Base-by-base conservation (phyloP, 2,113 vertebrate species). In the Corythornis madagascariensis region DNA sequence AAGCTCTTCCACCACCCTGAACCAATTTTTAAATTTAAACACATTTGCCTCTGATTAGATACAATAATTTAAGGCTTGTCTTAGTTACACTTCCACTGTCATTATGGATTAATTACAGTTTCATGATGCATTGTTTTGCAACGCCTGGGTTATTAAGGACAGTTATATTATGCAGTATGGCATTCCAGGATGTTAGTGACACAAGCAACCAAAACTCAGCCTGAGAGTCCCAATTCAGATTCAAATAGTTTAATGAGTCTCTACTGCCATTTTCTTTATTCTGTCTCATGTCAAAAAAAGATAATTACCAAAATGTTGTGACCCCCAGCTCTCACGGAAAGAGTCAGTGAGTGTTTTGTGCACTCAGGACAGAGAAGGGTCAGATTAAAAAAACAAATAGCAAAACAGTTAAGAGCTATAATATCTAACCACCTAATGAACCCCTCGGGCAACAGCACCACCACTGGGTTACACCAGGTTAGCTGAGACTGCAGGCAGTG, bases 401-500 rank as follows among this genome's bases (percentile, higher is more conserved):
- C 43, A 53, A 71, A 29, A 1, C 4, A 66, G n/a, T 42, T 75
- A 67, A 28, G 29, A 64, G 20, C 4, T 60, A 4, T 60, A 67
- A 22, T 20, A 61, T 11, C 15, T 29, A 63, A 65, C 4, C 26
- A 38, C 13, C 38, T 40, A n/a, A 29, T 5, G 53, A 14, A 72
- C 3, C 33, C 20, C 63, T 85, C 67, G 28, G 67, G 8, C 25
- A 56, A 57, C 0, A 64, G 79, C 76, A 83, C 5, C 53, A 47
- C 19, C 16, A 22, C 7, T 0, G 6, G n/a, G 6, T 78, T 28
- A 15, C 31, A 17, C 2, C 0, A 17, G 35, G 31, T 43, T 13
- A 56, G 35, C 56, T 0, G 1, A 76, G 79, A 33, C 52, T 29
- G 38, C 0, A 0, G 48, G 31, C 2, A 12, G n/a, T 8, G 55